Evolutionary conservation across 2,888 invertebrate genomes (phyloP).

Genomic region (Synergus laeviventris): DNA sequence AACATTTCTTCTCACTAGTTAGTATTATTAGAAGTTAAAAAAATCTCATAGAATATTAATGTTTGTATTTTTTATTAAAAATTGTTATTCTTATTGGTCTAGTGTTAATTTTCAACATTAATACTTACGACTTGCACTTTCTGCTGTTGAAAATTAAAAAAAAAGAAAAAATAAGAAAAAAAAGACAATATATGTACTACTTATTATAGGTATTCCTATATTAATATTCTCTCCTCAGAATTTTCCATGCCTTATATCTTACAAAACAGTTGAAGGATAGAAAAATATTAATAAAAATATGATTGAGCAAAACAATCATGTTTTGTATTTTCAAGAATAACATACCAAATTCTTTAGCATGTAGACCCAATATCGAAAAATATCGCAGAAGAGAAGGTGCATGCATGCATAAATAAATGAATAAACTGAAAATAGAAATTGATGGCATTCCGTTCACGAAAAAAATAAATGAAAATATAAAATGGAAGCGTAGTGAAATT

Average conservation of each 20-base stretch:
- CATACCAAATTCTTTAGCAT: background rate
- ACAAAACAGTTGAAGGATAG: background rate
- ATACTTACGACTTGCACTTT: conserved; percentile 15
- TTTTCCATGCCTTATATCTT: conserved; percentile 11
- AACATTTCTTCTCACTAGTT: background rate
- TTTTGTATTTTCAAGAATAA: background rate
- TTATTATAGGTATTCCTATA: too few species aligned
- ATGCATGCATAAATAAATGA: background rate
- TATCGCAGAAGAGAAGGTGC: background rate
- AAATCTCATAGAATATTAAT: background rate
- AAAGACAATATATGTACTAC: background rate
- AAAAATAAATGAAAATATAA: conserved; percentile 16
- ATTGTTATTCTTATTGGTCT: background rate
- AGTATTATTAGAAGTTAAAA: background rate
- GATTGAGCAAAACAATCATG: background rate
- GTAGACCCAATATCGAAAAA: background rate
- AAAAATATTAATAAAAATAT: conserved; percentile 6
- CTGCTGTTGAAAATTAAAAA: background rate
- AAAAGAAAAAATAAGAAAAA: background rate
- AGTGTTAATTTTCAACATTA: background rate
- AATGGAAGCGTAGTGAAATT: conserved; percentile 57
- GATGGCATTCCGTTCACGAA: conserved; percentile 8
- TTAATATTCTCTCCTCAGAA: conserved; percentile 3
- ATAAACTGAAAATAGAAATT: conserved; percentile 20
- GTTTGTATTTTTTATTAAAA: background rate